A percentile compares a stretch with the other conserved stretches of the same genome.
Conservation (phyloP, 2,113 vertebrate genomes). For the Trachemys scripta region DNA sequence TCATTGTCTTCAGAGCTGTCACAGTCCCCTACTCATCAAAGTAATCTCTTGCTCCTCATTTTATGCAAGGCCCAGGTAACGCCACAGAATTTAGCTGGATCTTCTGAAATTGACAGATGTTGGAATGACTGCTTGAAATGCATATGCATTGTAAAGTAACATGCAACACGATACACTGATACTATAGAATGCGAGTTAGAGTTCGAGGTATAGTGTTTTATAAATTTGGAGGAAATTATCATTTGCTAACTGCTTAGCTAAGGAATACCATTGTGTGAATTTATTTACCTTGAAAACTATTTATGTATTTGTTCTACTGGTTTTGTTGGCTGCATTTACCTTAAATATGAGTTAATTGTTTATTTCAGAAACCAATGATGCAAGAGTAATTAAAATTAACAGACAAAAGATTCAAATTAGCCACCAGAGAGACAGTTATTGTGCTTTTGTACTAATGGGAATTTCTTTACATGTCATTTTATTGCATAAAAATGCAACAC, state of each 20-base stretch:
- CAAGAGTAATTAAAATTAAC: conserved; percentile 58
- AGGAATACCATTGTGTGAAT: accelerated
- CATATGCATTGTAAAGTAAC: not conserved
- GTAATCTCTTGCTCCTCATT: not conserved
- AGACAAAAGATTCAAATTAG: conserved; percentile 57
- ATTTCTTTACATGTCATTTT: not conserved
- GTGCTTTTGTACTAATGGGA: conserved; percentile 29
- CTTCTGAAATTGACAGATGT: not conserved
- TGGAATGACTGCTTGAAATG: not conserved
- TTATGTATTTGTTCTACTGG: not conserved
- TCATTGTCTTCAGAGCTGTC: not conserved
- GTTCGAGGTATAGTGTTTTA: not conserved
- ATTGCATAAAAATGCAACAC: not conserved
- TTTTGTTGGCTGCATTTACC: not conserved
- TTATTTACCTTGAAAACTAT: not conserved
- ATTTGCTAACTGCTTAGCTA: not conserved
- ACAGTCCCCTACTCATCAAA: not conserved
- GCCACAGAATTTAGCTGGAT: not conserved
- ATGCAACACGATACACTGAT: not conserved
- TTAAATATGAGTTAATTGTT: not conserved
- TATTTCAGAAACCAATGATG: conserved; percentile 13
- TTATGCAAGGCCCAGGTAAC: not conserved
- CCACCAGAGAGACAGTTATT: conserved; percentile 37
- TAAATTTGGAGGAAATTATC: not conserved
- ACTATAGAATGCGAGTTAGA: not conserved